Conservation (phyloP, 2,888 invertebrate genomes). For the Campoletis raptor region DNA sequence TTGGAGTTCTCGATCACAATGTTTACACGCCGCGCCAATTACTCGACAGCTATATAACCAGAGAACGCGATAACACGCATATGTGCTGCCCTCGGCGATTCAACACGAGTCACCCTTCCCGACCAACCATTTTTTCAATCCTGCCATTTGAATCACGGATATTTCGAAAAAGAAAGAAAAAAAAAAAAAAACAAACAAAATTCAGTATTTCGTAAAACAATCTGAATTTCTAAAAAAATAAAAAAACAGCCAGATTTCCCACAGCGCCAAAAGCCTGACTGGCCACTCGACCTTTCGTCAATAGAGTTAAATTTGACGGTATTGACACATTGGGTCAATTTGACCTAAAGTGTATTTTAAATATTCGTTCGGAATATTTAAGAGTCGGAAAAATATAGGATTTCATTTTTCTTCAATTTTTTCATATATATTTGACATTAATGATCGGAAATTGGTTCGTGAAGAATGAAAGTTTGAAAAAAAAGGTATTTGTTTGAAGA, state of each 20-base stretch:
- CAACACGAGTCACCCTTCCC: not conserved
- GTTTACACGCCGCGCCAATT: conserved; percentile 83
- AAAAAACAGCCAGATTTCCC: not conserved
- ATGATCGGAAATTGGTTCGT: not conserved
- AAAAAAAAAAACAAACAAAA: not conserved
- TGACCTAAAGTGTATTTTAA: not conserved
- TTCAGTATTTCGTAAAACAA: not conserved
- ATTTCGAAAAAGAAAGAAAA: not conserved
- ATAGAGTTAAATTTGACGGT: too few relatives aligned
- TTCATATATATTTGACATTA: not conserved
- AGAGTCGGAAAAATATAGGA: too few relatives aligned
- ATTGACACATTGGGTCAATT: too few relatives aligned
- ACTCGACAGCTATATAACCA: conserved; percentile 75
- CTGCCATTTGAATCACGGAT: not conserved
- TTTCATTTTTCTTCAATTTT: not conserved
- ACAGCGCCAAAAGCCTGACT: too few relatives aligned
- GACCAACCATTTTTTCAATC: not conserved
- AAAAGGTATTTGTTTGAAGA: not conserved
- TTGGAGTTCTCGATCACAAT: conserved; percentile 69
- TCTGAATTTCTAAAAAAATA: too few relatives aligned
- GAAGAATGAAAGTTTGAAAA: not conserved
- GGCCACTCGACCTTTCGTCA: too few relatives aligned
- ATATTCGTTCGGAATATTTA: too few relatives aligned
- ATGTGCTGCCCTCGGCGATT: conserved; percentile 9
- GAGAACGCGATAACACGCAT: conserved; percentile 42